Evolutionary conservation across 2,888 invertebrate genomes (phyloP).

Genomic region (Tribolium freemani): DNA sequence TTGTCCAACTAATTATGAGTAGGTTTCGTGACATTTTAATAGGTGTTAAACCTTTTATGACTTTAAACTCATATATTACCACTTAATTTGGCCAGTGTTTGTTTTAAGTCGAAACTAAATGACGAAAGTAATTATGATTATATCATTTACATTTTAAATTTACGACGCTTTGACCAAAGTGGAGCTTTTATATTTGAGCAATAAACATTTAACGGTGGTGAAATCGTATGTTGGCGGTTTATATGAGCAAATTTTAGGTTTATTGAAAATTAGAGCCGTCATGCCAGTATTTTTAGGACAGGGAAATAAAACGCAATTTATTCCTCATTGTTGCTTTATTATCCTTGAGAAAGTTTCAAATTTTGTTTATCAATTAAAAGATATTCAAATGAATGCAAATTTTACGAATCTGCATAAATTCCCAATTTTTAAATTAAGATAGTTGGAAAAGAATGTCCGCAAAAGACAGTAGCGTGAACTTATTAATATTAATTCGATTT

Average conservation of each 20-base stretch:
- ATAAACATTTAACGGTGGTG: neutral
- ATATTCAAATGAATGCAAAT: too few relatives aligned
- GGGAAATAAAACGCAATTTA: too few relatives aligned
- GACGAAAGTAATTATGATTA: neutral
- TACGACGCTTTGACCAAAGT: neutral
- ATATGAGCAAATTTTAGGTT: neutral
- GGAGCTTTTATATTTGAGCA: neutral
- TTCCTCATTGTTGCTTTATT: too few relatives aligned
- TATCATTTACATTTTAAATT: neutral
- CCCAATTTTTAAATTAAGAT: too few relatives aligned
- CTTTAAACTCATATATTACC: neutral
- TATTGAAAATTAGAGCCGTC: neutral
- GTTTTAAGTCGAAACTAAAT: neutral
- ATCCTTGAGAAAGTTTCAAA: too few relatives aligned
- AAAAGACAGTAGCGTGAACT: too few relatives aligned
- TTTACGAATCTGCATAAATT: too few relatives aligned
- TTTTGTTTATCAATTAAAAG: too few relatives aligned
- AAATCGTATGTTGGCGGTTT: neutral
- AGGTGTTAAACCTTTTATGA: constrained; percentile 3
- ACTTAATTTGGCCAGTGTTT: constrained; percentile 1
- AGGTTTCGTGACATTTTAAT: constrained; percentile 12
- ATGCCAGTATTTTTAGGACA: neutral
- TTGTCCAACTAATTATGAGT: neutral
- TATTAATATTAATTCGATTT: too few relatives aligned
- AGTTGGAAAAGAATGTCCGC: too few relatives aligned